Percentiles rank a stretch among this genome's conserved stretches.
phyloP scores from a whole-genome alignment of 1,140 invertebrate genomes.

The Andrena cerasifolii region DNA sequence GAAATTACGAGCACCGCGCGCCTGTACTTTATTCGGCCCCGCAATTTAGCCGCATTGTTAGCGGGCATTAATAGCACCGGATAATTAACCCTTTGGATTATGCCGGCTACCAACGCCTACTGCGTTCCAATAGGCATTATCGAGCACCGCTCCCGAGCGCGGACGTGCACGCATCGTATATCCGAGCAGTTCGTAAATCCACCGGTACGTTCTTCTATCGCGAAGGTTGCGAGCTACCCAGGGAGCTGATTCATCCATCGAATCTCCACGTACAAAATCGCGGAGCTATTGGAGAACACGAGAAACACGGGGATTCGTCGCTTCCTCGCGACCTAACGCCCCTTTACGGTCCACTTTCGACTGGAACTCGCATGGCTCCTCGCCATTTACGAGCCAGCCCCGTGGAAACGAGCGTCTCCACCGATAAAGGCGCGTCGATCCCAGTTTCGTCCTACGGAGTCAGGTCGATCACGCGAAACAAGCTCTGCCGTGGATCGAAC shows the following conservation, averaged over 20 bases:
- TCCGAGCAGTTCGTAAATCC: neutral
- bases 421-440: neutral
- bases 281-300: no score
- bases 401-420: neutral
- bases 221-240: neutral
- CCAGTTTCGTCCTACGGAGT: neutral
- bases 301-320: no score
- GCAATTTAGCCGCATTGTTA: constrained; percentile 25
- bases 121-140: constrained; percentile 11
- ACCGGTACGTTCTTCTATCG: neutral
- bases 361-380: no score
- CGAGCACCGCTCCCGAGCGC: no score
- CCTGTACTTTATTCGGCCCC: constrained; percentile 13
- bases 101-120: neutral
- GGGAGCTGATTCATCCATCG: neutral
- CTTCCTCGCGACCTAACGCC: no score
- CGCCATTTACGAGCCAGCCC: neutral
- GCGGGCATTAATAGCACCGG: constrained; percentile 21
- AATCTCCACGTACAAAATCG: no score
- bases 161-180: neutral
- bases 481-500: constrained; percentile 4
- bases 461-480: neutral
- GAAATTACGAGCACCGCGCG: constrained; percentile 11
- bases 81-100: constrained; percentile 30
- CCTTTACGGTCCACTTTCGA: no score